Conservation (phyloP, 2,797 vertebrate species). For the Crenichthys baileyi region DNA sequence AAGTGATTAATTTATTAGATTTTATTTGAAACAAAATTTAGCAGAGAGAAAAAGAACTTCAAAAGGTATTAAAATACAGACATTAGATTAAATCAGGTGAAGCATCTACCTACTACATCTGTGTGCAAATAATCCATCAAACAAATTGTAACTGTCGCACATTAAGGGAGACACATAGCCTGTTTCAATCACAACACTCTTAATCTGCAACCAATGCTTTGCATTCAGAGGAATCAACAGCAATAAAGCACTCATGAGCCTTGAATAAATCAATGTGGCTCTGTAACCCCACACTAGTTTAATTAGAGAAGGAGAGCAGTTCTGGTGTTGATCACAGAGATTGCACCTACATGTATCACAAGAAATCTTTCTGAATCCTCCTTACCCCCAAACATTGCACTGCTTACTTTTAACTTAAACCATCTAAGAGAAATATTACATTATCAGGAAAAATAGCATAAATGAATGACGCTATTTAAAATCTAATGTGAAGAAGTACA, state of each 20-base stretch:
- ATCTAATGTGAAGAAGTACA: conserved; percentile 3
- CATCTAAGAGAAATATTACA: conserved; percentile 3
- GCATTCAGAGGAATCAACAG: conserved; percentile 43
- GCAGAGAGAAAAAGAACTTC: conserved; percentile 55
- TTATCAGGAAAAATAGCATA: conserved; percentile 11
- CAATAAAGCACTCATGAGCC: conserved; percentile 36
- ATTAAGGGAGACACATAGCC: neutral
- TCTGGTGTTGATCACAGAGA: conserved; percentile 70
- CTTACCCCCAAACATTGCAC: conserved; percentile 11
- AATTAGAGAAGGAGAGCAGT: conserved; percentile 50
- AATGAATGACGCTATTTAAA: conserved; percentile 18
- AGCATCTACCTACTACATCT: conserved; percentile 25
- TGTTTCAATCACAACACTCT: conserved; percentile 20
- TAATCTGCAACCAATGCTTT: conserved; percentile 51
- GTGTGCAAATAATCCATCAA: conserved; percentile 55
- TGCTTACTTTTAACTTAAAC: conserved; percentile 16
- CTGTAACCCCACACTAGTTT: conserved; percentile 61
- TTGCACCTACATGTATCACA: conserved; percentile 20
- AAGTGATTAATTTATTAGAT: conserved; percentile 71
- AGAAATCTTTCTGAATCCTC: conserved; percentile 28
- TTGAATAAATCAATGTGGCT: conserved; percentile 28
- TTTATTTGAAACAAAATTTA: conserved; percentile 58
- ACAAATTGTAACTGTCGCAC: conserved; percentile 31
- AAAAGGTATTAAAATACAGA: conserved; percentile 66
- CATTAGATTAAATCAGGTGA: conserved; percentile 58